A percentile compares a stretch with the other conserved stretches of the same genome.
These are phyloP conservation scores for Papilio gigon DNA, from an alignment of 2,888 invertebrate genomes.

Conservation along the genomic window DNA sequence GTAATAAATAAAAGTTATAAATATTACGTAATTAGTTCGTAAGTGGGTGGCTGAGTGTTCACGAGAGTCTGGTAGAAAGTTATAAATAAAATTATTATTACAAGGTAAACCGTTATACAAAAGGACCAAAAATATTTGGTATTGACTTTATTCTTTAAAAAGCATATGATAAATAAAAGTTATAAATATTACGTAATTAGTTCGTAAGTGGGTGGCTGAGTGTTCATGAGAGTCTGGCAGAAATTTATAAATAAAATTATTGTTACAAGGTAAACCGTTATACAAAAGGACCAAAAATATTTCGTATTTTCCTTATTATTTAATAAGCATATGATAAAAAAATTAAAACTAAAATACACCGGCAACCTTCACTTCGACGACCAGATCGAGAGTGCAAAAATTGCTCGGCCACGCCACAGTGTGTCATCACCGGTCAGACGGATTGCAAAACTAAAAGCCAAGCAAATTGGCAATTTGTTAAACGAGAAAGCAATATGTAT, in stretches of 20 bases:
- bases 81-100: slow-evolving; percentile 9
- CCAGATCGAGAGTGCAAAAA: slow-evolving; percentile 10
- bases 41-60: background rate
- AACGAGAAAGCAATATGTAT: slow-evolving; percentile 25
- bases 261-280: slow-evolving; percentile 1
- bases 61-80: background rate
- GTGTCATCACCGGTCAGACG: slow-evolving; percentile 23
- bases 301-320: slow-evolving; percentile 6
- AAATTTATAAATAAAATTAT: slow-evolving; percentile 5
- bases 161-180: too few species aligned
- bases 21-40: background rate
- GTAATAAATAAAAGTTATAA: too few species aligned
- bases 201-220: background rate
- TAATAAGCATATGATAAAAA: background rate
- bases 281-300: slow-evolving; percentile 1
- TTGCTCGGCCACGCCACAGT: background rate
- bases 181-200: background rate
- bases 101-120: slow-evolving; percentile 3
- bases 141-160: background rate
- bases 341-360: background rate
- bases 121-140: background rate
- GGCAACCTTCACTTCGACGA: slow-evolving; percentile 4
- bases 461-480: slow-evolving; percentile 28
- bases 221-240: background rate
- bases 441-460: slow-evolving; percentile 20